A percentile compares a stretch with the other conserved stretches of the same genome.
These are phyloP conservation scores for Lymantria monacha DNA, from an alignment of 2,888 invertebrate genomes.

Conservation along the genomic window DNA sequence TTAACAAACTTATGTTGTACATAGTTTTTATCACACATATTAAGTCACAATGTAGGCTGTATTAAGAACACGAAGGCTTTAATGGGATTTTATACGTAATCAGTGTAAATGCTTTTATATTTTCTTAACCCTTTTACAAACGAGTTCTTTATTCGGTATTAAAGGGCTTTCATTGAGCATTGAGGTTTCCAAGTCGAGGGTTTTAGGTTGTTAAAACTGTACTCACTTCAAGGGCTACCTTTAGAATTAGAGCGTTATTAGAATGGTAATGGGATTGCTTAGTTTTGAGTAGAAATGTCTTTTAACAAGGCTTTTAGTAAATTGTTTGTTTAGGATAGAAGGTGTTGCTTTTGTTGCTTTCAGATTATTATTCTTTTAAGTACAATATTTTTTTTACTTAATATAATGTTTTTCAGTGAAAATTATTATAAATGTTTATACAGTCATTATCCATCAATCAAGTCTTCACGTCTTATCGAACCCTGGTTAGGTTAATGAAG, in stretches of 20 bases:
- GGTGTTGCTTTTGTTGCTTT: not conserved
- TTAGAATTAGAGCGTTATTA: slow-evolving; percentile 20
- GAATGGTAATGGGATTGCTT: slow-evolving; percentile 27
- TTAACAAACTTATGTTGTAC: no score
- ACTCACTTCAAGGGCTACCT: slow-evolving; percentile 17
- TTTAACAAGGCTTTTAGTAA: slow-evolving; percentile 11
- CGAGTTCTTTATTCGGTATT: slow-evolving; percentile 13
- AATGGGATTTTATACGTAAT: slow-evolving; percentile 11
- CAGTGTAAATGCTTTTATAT: slow-evolving; percentile 10
- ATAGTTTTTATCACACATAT: not conserved
- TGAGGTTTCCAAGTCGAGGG: slow-evolving; percentile 16
- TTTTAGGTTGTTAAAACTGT: slow-evolving; percentile 25
- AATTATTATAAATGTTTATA: no score
- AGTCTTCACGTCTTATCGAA: no score
- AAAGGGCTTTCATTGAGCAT: slow-evolving; percentile 26
- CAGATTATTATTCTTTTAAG: no score
- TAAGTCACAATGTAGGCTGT: not conserved
- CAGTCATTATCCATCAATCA: no score
- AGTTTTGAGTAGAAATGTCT: slow-evolving; percentile 5
- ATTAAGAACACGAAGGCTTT: not conserved
- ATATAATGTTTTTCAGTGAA: no score
- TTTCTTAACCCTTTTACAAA: slow-evolving; percentile 10
- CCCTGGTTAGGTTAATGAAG: no score
- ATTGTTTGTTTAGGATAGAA: not conserved
- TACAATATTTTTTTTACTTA: no score